Base-by-base conservation (phyloP, 2,113 vertebrate species). In the Epinephelus lanceolatus region DNA sequence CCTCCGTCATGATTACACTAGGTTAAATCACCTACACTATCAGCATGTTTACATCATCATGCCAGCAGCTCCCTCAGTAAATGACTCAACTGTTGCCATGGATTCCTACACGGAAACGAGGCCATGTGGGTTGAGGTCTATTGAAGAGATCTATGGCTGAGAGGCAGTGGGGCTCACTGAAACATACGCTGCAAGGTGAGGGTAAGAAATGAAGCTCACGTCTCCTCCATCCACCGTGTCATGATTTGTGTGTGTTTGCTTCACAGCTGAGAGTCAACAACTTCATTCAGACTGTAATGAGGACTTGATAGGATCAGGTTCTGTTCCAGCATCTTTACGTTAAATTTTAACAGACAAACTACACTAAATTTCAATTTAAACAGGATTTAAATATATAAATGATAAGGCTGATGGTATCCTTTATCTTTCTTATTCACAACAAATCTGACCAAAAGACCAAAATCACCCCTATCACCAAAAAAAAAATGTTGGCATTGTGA, bases 31-130 rank as follows among this genome's bases (percentile, higher is more conserved):
- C 78, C 68, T 70, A 17, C 45, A 57, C 62, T 55, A 63, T 71
- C 78, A 30, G 59, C 21, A 17, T 27, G 55, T 88, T 88, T 81
- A 77, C 83, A 84, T 83, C 86, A 83, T 57, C 81, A 2, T 27
- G 61, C 53, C 71, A 66, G 83, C 74, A 10, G 45, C 61, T 62
- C 49, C 30, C 40, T 0, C 18, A 52, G 18, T 42, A 59, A 74
- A 69, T 78, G 78, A 76, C 83, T 88, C 85, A 83, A 86, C 85
- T 33, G 87, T 89, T 89, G 86, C 88, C 57, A 74, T 86, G 71
- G 75, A 68, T 62, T 51, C 10, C 56, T 23, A 62, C 11, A 30
- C 11, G 47, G 74, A 77, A 82, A 78, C 3, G 33, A 87, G 56
- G 81, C 33, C 0, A 11, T 65, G 83, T 67, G 59, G 57, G 75